Conservation (phyloP, 2,888 invertebrate genomes). For the Julus scandinavius region DNA sequence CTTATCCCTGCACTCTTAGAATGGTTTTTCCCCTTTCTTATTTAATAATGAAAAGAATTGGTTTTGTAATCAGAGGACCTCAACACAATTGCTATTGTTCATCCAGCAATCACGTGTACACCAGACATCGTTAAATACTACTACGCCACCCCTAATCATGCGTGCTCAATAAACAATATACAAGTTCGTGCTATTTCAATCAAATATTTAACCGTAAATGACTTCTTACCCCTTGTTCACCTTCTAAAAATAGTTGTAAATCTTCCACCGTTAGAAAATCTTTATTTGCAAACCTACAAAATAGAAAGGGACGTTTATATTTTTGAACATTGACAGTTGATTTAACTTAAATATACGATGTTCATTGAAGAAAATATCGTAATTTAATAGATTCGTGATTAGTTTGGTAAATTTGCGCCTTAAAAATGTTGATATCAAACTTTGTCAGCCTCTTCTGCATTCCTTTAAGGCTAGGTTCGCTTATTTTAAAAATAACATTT, state of each 20-base stretch:
- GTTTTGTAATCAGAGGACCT: background rate
- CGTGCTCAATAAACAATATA: background rate
- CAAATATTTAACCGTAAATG: background rate
- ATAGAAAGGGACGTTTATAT: no score
- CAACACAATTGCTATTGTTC: background rate
- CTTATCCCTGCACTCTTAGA: background rate
- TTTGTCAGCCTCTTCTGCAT: no score
- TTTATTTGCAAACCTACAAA: conserved; percentile 70
- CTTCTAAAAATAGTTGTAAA: conserved; percentile 71
- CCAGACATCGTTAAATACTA: background rate
- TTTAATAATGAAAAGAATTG: background rate
- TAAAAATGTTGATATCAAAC: no score
- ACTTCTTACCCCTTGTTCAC: conserved; percentile 71
- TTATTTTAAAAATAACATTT: no score
- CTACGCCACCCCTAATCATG: background rate
- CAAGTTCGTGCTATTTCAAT: background rate
- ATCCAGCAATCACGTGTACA: background rate
- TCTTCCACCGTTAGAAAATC: conserved; percentile 71
- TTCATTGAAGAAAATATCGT: no score
- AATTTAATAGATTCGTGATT: no score
- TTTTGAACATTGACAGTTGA: no score
- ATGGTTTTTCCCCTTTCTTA: background rate
- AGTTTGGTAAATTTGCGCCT: no score
- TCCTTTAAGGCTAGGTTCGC: no score
- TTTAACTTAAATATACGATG: no score